Percentiles rank a stretch among this genome's conserved stretches.
phyloP scores from a whole-genome alignment of 2,888 invertebrate genomes.

The Monopis laevigella region DNA sequence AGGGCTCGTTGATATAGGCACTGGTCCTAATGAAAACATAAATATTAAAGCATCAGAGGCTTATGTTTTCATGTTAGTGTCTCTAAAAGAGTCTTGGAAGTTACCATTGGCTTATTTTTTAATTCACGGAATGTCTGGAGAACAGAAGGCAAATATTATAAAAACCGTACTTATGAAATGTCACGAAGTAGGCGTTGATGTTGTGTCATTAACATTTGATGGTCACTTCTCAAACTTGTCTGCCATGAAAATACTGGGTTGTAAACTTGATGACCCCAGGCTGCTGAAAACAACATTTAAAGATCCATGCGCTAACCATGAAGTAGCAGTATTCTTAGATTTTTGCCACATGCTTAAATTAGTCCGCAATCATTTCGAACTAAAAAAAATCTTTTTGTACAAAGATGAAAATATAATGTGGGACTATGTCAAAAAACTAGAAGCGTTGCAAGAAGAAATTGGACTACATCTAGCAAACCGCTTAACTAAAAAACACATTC shows the following conservation, averaged over 20 bases:
- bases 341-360: constrained; percentile 20
- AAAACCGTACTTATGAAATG: constrained; percentile 19
- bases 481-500: constrained; percentile 15
- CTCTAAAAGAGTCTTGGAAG: constrained; percentile 24
- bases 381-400: constrained; percentile 13
- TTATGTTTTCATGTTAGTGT: constrained; percentile 23
- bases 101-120: constrained; percentile 27
- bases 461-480: constrained; percentile 16
- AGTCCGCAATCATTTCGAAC: constrained; percentile 18
- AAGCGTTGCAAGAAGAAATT: constrained; percentile 14
- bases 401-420: constrained; percentile 12
- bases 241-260: constrained; percentile 7
- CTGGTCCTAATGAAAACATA: constrained; percentile 17
- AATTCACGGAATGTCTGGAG: constrained; percentile 21
- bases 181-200: constrained; percentile 20
- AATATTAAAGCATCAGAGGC: constrained; percentile 18
- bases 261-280: background rate
- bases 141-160: constrained; percentile 22
- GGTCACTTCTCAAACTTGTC: constrained; percentile 19
- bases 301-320: constrained; percentile 13
- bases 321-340: constrained; percentile 21
- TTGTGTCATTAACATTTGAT: constrained; percentile 25
- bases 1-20: constrained; percentile 27
- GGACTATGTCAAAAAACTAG: constrained; percentile 1
- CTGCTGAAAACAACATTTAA: constrained; percentile 15